A percentile compares a stretch with the other conserved stretches of the same genome.
phyloP scores from a whole-genome alignment of 1,140 invertebrate species.

The Drosophila sucinea region DNA sequence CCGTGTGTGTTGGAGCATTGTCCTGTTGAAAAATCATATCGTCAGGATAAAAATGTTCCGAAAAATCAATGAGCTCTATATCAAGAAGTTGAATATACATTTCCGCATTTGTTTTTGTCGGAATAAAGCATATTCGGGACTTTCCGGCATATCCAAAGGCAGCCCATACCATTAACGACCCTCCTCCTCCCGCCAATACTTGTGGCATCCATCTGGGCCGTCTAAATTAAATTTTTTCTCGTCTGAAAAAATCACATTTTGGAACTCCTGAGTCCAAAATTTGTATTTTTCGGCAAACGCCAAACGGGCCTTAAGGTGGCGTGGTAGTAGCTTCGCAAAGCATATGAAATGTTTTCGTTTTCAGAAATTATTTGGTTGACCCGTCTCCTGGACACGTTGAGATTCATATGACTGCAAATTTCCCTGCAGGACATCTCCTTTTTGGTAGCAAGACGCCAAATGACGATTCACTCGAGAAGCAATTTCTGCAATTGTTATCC shows the following conservation, averaged over 20 bases:
- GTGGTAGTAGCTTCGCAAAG: not conserved
- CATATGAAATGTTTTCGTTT: not conserved
- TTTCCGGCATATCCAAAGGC: no score
- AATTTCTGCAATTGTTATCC: no score
- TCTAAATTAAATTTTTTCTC: not conserved
- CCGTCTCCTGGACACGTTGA: not conserved
- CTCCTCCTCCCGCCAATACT: not conserved
- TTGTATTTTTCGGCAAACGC: not conserved
- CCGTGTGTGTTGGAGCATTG: not conserved
- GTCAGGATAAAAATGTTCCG: not conserved
- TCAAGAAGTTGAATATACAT: not conserved
- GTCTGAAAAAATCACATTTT: not conserved
- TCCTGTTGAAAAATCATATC: not conserved
- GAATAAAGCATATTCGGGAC: not conserved
- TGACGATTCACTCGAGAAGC: not conserved
- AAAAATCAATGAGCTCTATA: not conserved
- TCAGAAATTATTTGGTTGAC: not conserved
- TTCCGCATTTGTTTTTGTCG: not conserved
- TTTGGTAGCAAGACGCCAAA: not conserved
- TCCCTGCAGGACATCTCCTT: not conserved
- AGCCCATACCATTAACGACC: not conserved
- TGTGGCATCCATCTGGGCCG: not conserved
- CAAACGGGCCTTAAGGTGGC: slow-evolving; percentile 2
- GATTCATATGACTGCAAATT: not conserved
- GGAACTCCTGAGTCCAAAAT: slow-evolving; percentile 3